Base-by-base conservation (phyloP, 2,888 invertebrate species). In the Sphinx pinastri region DNA sequence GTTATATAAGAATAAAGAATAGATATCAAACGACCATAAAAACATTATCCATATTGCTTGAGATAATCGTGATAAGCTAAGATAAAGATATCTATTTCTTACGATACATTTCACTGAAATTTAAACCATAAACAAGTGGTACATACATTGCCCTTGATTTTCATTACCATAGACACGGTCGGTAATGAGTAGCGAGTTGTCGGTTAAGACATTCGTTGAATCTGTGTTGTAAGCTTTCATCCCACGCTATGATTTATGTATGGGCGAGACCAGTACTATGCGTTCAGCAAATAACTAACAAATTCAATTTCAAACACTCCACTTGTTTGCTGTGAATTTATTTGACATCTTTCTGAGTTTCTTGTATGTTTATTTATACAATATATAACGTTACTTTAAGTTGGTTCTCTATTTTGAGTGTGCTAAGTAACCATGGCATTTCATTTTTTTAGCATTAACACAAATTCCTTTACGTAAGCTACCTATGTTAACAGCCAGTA, bases 251-350 rank as follows among this genome's bases (percentile, higher is more conserved):
- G 63, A 63, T 63, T 47, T 63, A 63, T 63, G 63, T 47, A 47
- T 49, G 47, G 14, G 58, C 58, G 63, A 47, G 63, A 13, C 19
- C 49, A 47, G 47, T 63, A 16, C 49, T 12, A 55, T 55, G 47
- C 47, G 63, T 63, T 63, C 49, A 63, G 63, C 63, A 63, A 63
- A 63, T 63, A 63, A 60, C 47, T 47, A 60, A 49, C 63, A 49
- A 63, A 19, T 49, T 47, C 63, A 49, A 49, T 47, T 47, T 13
- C 63, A 63, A 55, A 63, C 63, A 63, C 47, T 19, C 16, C 60
- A 60, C 47, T 63, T 63, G 63, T 63, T 63, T 63, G 63, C 47
- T 63, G 63, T 63, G 14, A 63, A 63, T 49, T 55, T 49, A 63
- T 47, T 49, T 63, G 63, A 49, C 63, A 63, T 49, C 47, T 49